phyloP scores from a whole-genome alignment of 2,888 invertebrate genomes.

The Aphodius sticticus region DNA sequence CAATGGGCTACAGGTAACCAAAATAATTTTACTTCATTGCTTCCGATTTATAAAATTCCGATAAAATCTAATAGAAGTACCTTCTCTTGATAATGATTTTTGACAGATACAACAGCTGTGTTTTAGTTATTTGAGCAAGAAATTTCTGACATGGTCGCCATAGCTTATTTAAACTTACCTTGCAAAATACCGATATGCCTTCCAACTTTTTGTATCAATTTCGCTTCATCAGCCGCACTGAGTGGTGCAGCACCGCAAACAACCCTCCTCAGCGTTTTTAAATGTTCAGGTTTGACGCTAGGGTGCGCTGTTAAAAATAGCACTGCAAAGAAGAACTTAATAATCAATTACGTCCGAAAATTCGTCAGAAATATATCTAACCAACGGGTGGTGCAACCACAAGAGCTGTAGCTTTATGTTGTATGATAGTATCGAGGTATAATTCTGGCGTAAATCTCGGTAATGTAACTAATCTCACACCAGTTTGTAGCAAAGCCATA shows the following conservation, averaged over 20 bases:
- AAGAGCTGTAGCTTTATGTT: constrained; percentile 69
- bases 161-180: constrained; percentile 43
- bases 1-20: too few species aligned
- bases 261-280: constrained; percentile 64
- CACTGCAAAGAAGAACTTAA: constrained; percentile 57
- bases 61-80: too few species aligned
- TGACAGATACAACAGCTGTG: too few species aligned
- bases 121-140: too few species aligned
- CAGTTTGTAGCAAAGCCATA: constrained; percentile 66
- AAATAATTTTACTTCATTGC: too few species aligned
- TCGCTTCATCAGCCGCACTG: constrained; percentile 64
- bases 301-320: constrained; percentile 74
- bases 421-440: constrained; percentile 71
- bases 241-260: constrained; percentile 77
- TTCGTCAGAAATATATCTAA: constrained; percentile 46
- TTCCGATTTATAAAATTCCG: too few species aligned
- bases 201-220: constrained; percentile 63
- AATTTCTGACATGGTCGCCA: too few species aligned
- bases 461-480: constrained; percentile 73
- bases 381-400: constrained; percentile 85
- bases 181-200: constrained; percentile 49
- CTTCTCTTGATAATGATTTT: too few species aligned
- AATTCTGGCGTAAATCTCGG: constrained; percentile 77
- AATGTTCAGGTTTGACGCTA: constrained; percentile 65
- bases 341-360: background rate